Conservation (phyloP, 1,140 invertebrate genomes). For the Campoletis sonorensis region DNA sequence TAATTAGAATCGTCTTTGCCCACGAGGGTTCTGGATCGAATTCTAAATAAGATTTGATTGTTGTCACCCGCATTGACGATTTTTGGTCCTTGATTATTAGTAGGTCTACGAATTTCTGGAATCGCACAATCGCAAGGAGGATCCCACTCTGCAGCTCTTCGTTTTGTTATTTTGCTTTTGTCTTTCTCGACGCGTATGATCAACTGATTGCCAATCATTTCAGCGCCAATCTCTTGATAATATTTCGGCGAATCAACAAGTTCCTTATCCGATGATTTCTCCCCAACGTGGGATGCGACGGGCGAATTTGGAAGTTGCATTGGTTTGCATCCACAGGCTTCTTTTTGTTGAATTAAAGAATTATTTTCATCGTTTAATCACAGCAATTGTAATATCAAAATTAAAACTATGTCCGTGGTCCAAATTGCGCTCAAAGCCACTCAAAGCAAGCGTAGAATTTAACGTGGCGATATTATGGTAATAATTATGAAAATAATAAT, state of each 20-base stretch:
- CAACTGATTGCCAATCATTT: slow-evolving; percentile 67
- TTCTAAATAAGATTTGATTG: slow-evolving; percentile 69
- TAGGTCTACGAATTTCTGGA: slow-evolving; percentile 67
- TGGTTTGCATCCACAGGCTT: slow-evolving; percentile 50
- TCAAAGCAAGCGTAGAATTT: too few relatives aligned
- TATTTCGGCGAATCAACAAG: slow-evolving; percentile 49
- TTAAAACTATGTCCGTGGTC: background rate
- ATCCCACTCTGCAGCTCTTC: slow-evolving; percentile 58
- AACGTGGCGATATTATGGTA: too few relatives aligned
- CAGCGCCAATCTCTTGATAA: slow-evolving; percentile 67
- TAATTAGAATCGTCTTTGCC: slow-evolving; percentile 53
- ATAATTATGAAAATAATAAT: too few relatives aligned
- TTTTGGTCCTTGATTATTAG: slow-evolving; percentile 62
- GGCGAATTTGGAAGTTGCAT: slow-evolving; percentile 46
- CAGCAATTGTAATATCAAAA: background rate
- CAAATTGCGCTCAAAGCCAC: too few relatives aligned
- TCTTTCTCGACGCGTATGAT: slow-evolving; percentile 72
- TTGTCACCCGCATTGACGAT: slow-evolving; percentile 66
- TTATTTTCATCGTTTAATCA: background rate
- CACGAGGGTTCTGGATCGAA: slow-evolving; percentile 57
- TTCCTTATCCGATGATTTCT: slow-evolving; percentile 3
- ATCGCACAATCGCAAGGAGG: slow-evolving; percentile 69
- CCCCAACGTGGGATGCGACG: background rate
- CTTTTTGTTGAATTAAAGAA: slow-evolving; percentile 16
- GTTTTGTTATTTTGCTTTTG: slow-evolving; percentile 57